Evolutionary conservation across 2,113 vertebrate species (phyloP).

Genomic region (Ammodytes marinus): DNA sequence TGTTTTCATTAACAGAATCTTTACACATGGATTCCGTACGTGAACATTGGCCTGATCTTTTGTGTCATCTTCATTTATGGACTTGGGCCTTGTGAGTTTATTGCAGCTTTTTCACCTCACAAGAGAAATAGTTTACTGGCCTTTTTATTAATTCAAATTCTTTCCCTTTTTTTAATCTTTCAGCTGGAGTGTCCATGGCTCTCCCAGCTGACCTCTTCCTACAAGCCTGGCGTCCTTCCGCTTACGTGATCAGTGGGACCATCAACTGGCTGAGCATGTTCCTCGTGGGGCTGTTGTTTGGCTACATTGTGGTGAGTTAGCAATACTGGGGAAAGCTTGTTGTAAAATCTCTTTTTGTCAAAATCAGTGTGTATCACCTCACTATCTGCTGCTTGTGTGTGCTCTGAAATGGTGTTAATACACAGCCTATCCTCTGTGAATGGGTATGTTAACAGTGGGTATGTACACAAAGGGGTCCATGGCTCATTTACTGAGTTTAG

Average conservation of each 20-base stretch:
- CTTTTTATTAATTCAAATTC: neutral
- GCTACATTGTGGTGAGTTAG: conserved; percentile 85
- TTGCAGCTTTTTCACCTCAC: neutral
- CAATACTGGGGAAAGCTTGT: too few relatives aligned
- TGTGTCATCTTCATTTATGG: conserved; percentile 85
- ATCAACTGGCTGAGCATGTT: conserved; percentile 84
- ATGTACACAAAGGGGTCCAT: too few relatives aligned
- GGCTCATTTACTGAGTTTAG: too few relatives aligned
- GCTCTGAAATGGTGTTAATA: too few relatives aligned
- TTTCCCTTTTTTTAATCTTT: conserved; percentile 14
- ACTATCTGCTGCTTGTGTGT: too few relatives aligned
- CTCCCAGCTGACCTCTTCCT: conserved; percentile 88
- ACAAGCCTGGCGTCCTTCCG: conserved; percentile 87
- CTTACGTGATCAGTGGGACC: conserved; percentile 82
- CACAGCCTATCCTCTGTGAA: too few relatives aligned
- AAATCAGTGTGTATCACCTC: too few relatives aligned
- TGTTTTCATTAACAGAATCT: conserved; percentile 70
- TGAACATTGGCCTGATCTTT: conserved; percentile 85
- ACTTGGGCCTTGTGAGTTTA: conserved; percentile 85
- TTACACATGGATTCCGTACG: conserved; percentile 81
- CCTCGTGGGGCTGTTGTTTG: conserved; percentile 83
- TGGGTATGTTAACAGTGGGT: too few relatives aligned
- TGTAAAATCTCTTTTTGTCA: too few relatives aligned
- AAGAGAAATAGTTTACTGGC: neutral
- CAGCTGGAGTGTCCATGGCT: conserved; percentile 82